Conservation (phyloP, 2,113 vertebrate genomes). For the Phaethon lepturus region DNA sequence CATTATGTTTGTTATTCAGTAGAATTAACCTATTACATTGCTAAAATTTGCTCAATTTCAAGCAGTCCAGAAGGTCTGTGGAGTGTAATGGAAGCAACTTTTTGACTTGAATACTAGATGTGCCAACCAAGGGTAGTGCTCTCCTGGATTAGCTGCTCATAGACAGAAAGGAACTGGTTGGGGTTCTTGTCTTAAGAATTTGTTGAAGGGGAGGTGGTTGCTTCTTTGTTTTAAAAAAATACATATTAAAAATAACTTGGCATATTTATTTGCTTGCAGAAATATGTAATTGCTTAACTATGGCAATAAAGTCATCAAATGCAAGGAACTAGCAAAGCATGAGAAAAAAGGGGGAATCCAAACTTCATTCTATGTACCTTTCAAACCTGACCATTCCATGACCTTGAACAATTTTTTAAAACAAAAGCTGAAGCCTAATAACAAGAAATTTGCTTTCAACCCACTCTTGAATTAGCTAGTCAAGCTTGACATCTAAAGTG, state of each 20-base stretch:
- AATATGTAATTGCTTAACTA: not conserved
- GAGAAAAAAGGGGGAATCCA: not conserved
- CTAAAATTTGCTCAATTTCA: not conserved
- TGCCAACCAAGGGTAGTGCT: fast-evolving
- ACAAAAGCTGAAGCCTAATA: not conserved
- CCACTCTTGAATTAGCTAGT: slow-evolving; percentile 29
- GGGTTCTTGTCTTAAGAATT: not conserved
- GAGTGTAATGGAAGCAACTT: not conserved
- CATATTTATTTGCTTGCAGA: not conserved
- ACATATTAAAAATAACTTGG: not conserved
- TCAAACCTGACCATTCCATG: not conserved
- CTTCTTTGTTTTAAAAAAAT: not conserved
- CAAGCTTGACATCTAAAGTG: slow-evolving; percentile 55
- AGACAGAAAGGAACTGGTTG: not conserved
- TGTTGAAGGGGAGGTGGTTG: not conserved
- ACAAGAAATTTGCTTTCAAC: slow-evolving; percentile 44
- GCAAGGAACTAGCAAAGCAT: not conserved
- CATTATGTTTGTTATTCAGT: not conserved
- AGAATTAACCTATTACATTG: not conserved
- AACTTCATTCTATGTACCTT: not conserved
- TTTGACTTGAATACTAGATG: not conserved
- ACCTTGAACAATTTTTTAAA: not conserved
- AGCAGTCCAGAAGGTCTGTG: not conserved
- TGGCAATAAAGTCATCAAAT: not conserved
- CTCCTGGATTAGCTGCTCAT: not conserved